Evolutionary conservation across 2,888 invertebrate species (phyloP).

Genomic region (Harmothoe impar): DNA sequence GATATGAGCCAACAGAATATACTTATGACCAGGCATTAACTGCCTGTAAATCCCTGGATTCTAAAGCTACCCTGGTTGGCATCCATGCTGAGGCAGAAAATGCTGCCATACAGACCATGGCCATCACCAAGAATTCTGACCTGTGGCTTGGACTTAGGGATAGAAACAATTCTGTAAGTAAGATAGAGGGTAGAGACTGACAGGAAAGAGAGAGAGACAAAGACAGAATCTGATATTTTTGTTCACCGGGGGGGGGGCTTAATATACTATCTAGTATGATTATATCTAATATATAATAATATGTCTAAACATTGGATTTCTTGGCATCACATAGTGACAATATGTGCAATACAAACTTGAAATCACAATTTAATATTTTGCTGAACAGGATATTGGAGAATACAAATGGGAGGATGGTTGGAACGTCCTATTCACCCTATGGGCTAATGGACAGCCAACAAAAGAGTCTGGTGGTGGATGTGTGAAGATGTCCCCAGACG

Average conservation of each 20-base stretch:
- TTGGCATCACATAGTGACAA: too few species aligned
- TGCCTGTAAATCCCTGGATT: not conserved
- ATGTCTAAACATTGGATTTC: too few species aligned
- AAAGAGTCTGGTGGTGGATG: conserved; percentile 63
- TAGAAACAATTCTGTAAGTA: not conserved
- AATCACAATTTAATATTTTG: too few species aligned
- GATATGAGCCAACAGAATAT: not conserved
- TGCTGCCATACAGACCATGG: conserved; percentile 62
- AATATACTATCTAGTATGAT: too few species aligned
- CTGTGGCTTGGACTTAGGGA: conserved; percentile 64
- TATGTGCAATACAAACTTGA: too few species aligned
- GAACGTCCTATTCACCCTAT: conserved; percentile 63
- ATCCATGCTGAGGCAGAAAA: conserved; percentile 66
- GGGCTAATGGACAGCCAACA: conserved; percentile 62
- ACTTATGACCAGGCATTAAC: not conserved
- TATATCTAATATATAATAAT: too few species aligned
- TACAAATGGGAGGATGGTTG: conserved; percentile 67
- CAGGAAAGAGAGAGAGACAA: too few species aligned
- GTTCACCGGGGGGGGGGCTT: too few species aligned
- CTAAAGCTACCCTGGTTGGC: conserved; percentile 55
- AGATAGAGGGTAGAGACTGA: too few species aligned
- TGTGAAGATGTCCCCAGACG: conserved; percentile 59
- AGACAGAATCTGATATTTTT: too few species aligned
- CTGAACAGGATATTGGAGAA: conserved; percentile 44
- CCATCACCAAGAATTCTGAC: not conserved